A percentile compares a stretch with the other conserved stretches of the same genome.
These are phyloP conservation scores for Spilogale gracilis DNA, from an alignment of 2,113 vertebrate species.

Conservation along the genomic window DNA sequence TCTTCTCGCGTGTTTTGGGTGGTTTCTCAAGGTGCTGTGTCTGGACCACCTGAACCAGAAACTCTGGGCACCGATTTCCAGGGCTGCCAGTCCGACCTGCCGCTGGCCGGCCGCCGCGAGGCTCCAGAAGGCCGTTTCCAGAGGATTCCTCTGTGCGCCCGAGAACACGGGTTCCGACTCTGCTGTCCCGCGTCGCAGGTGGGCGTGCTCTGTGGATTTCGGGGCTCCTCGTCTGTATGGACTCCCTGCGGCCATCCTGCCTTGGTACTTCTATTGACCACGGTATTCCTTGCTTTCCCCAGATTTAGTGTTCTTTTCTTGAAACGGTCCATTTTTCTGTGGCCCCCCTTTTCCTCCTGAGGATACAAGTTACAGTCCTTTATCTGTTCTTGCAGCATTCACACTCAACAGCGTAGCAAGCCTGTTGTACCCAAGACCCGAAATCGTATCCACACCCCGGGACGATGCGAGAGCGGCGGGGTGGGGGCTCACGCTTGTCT, in stretches of 20 bases:
- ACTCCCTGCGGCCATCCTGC: rapidly evolving
- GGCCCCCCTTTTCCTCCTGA: not conserved
- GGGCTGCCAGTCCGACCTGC: not conserved
- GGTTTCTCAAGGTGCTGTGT: not conserved
- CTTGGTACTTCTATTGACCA: too few relatives aligned
- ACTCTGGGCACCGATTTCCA: not conserved
- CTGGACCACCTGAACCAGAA: too few relatives aligned
- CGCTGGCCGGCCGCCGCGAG: rapidly evolving
- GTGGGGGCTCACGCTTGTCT: not conserved
- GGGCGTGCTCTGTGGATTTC: rapidly evolving
- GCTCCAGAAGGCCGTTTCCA: rapidly evolving
- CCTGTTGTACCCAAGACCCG: not conserved
- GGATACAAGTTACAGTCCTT: too few relatives aligned
- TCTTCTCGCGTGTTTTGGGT: not conserved
- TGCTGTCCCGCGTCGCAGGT: rapidly evolving
- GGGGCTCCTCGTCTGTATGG: rapidly evolving
- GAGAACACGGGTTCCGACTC: rapidly evolving
- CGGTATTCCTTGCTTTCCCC: not conserved
- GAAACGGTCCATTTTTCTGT: not conserved
- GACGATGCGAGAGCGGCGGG: not conserved
- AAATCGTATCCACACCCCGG: not conserved
- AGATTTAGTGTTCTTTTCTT: not conserved
- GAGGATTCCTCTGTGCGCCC: not conserved
- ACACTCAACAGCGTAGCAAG: too few relatives aligned
- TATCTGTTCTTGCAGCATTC: not conserved